These are phyloP conservation scores for Penaeus chinensis DNA, from an alignment of 1,140 invertebrate genomes.

Conservation along the genomic window DNA sequence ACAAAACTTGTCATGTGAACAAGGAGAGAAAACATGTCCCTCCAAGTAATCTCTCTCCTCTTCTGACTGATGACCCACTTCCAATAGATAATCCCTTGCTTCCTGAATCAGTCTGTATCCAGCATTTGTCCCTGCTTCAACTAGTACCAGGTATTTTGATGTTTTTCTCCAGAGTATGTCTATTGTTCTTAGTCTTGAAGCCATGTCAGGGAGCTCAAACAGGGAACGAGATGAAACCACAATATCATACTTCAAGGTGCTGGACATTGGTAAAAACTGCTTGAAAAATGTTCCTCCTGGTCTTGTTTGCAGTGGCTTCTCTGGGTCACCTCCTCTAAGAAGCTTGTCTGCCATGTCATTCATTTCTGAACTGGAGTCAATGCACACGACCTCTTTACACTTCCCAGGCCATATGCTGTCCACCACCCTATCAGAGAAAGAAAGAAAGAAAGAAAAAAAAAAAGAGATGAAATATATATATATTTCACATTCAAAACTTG, in stretches of 20 bases:
- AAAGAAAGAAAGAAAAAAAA: too few species aligned
- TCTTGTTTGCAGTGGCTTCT: slow-evolving; percentile 67
- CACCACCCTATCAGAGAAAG: slow-evolving; percentile 75
- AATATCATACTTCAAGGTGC: slow-evolving; percentile 80
- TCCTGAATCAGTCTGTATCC: slow-evolving; percentile 75
- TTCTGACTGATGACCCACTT: slow-evolving; percentile 51
- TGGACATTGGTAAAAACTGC: slow-evolving; percentile 82
- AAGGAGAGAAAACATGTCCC: slow-evolving; percentile 67
- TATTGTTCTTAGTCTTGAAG: slow-evolving; percentile 78
- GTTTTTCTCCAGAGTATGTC: slow-evolving; percentile 87
- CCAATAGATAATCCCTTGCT: slow-evolving; percentile 68
- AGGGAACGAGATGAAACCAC: slow-evolving; percentile 85
- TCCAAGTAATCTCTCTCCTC: not conserved
- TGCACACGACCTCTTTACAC: slow-evolving; percentile 83
- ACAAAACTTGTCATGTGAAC: slow-evolving; percentile 83
- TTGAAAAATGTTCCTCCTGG: slow-evolving; percentile 78
- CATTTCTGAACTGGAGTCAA: slow-evolving; percentile 84
- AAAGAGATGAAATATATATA: too few species aligned
- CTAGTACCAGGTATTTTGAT: slow-evolving; percentile 80
- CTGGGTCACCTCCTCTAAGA: slow-evolving; percentile 73
- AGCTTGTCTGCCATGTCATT: slow-evolving; percentile 81
- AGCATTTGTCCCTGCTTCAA: slow-evolving; percentile 84
- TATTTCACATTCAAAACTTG: too few species aligned
- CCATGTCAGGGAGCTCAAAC: slow-evolving; percentile 79
- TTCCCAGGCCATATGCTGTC: slow-evolving; percentile 77